phyloP scores from a whole-genome alignment of 2,113 vertebrate genomes.

The Illadopsis cleaveri region DNA sequence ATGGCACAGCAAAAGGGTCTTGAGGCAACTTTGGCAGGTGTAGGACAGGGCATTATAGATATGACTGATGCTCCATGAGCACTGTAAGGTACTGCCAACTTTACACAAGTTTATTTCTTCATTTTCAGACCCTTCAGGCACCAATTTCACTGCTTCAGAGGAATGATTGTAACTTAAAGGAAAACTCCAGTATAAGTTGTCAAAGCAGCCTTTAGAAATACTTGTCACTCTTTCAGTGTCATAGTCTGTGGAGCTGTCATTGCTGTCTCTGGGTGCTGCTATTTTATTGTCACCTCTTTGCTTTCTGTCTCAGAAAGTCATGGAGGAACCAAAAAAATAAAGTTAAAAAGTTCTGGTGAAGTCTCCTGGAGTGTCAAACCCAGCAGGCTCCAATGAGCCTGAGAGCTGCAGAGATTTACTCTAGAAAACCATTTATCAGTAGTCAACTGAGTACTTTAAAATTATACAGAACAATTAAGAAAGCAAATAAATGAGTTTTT shows the following conservation, averaged over 20 bases:
- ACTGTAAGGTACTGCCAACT: not conserved
- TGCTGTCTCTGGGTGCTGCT: conserved; percentile 62
- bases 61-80: not conserved
- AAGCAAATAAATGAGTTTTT: not conserved
- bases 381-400: not conserved
- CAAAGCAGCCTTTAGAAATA: conserved; percentile 69
- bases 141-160: conserved; percentile 52
- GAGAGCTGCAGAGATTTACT: not conserved
- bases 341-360: conserved; percentile 22
- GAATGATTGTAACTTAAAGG: conserved; percentile 63
- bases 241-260: conserved; percentile 58
- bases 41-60: conserved; percentile 34
- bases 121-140: conserved; percentile 54
- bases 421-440: not conserved
- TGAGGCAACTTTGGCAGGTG: conserved; percentile 9
- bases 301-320: conserved; percentile 47
- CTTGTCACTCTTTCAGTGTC: conserved; percentile 61
- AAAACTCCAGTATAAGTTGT: conserved; percentile 58
- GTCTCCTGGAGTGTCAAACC: not conserved
- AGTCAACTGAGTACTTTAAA: not conserved
- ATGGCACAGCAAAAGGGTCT: not conserved
- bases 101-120: conserved; percentile 54
- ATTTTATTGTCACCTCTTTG: conserved; percentile 64
- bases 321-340: not conserved
- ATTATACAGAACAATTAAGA: not conserved